Conservation (phyloP, 2,888 invertebrate genomes). For the Eumerus sabulonum region DNA sequence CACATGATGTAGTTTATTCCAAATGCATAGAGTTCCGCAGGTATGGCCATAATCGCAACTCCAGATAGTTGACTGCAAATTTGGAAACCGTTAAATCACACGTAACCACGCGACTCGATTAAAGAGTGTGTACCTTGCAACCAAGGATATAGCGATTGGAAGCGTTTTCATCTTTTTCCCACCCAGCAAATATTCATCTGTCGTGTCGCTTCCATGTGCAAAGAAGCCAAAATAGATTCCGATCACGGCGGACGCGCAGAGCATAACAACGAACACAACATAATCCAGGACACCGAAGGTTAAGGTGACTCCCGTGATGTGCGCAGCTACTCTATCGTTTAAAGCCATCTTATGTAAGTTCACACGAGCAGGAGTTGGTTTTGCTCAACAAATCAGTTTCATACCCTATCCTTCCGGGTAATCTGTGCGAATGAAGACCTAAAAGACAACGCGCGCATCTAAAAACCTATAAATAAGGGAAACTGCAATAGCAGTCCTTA, state of each 20-base stretch:
- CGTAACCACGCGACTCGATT: no score
- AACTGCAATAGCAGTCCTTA: no score
- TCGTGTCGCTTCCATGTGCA: conserved; percentile 79
- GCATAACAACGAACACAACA: conserved; percentile 80
- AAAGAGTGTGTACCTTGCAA: conserved; percentile 78
- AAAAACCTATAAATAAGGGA: no score
- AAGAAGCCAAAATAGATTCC: conserved; percentile 82
- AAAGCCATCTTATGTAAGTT: conserved; percentile 26
- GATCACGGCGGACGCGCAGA: conserved; percentile 80
- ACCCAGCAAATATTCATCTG: conserved; percentile 82
- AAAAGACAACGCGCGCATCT: no score
- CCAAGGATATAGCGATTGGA: conserved; percentile 83
- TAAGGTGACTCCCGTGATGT: conserved; percentile 61
- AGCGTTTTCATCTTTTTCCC: conserved; percentile 81
- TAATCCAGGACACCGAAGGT: conserved; percentile 79
- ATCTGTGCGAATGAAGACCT: no score
- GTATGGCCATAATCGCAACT: conserved; percentile 81
- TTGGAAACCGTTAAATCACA: no score
- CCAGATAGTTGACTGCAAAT: conserved; percentile 80
- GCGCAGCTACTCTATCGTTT: conserved; percentile 5
- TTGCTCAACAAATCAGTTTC: no score
- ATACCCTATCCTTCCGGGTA: no score
- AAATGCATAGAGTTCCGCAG: conserved; percentile 80
- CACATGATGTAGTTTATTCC: conserved; percentile 79
- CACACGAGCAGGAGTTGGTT: no score